Conservation (phyloP, 2,797 vertebrate species). For the Leontopithecus rosalia region DNA sequence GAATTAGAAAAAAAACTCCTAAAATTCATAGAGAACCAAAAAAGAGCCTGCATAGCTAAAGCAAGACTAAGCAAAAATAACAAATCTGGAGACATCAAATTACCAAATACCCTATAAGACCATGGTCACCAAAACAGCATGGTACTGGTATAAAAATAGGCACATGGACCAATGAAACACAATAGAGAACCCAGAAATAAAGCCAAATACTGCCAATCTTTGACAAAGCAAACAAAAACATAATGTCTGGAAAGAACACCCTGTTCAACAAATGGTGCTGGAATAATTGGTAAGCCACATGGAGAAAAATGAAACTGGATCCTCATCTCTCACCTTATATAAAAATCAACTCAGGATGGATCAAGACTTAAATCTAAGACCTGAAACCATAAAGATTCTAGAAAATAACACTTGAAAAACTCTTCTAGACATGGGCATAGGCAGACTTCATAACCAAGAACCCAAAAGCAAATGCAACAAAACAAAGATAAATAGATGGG, state of each 20-base stretch:
- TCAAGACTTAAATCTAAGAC: background rate
- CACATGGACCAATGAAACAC: background rate
- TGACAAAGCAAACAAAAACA: background rate
- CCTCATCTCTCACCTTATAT: background rate
- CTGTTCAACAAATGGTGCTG: background rate
- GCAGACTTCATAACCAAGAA: background rate
- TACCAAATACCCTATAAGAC: background rate
- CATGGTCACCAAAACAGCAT: background rate
- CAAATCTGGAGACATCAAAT: background rate
- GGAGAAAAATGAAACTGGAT: background rate
- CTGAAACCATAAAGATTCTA: background rate
- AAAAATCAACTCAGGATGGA: background rate
- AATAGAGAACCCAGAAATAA: background rate
- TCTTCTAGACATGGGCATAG: background rate
- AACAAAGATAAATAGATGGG: background rate
- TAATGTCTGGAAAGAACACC: no score
- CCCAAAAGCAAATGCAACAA: background rate
- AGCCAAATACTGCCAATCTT: background rate
- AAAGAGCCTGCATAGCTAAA: background rate
- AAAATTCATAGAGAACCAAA: background rate
- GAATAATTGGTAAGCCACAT: background rate
- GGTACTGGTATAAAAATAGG: background rate
- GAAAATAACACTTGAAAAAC: background rate
- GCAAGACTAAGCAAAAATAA: background rate
- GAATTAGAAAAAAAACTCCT: background rate